These are phyloP conservation scores for Botia kubotai DNA, from an alignment of 2,797 vertebrate genomes.

Conservation along the genomic window DNA sequence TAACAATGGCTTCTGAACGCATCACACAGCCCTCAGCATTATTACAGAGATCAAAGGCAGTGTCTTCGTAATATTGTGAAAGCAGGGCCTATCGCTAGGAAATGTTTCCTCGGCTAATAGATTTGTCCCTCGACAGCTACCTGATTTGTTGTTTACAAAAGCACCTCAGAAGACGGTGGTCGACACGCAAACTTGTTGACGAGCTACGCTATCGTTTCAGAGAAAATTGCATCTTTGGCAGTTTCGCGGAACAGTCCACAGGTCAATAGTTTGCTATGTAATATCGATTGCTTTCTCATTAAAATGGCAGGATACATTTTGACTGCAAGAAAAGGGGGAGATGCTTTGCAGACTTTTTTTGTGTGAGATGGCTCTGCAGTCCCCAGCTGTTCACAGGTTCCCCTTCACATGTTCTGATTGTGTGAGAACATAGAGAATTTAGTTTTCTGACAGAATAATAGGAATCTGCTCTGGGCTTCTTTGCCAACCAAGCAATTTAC, in stretches of 20 bases:
- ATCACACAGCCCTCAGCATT: slow-evolving; percentile 30
- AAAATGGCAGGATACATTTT: slow-evolving; percentile 44
- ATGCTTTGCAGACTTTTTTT: slow-evolving; percentile 18
- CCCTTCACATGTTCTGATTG: slow-evolving; percentile 18
- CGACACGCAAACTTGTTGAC: slow-evolving; percentile 46
- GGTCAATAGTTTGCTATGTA: slow-evolving; percentile 54
- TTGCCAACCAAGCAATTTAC: slow-evolving; percentile 23
- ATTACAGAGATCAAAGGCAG: slow-evolving; percentile 51
- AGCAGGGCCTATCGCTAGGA: slow-evolving; percentile 38
- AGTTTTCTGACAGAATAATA: slow-evolving; percentile 6
- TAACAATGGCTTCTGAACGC: slow-evolving; percentile 3
- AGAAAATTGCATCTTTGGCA: slow-evolving; percentile 44
- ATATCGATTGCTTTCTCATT: slow-evolving; percentile 54
- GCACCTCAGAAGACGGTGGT: slow-evolving; percentile 41
- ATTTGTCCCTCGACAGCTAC: slow-evolving; percentile 35
- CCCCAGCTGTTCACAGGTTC: background rate
- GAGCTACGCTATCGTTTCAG: slow-evolving; percentile 22
- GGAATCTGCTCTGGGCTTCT: slow-evolving; percentile 16
- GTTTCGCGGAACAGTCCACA: slow-evolving; percentile 34
- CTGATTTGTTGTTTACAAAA: slow-evolving; percentile 44
- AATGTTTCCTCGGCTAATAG: slow-evolving; percentile 54
- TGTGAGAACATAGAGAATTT: slow-evolving; percentile 37
- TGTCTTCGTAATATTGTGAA: slow-evolving; percentile 33
- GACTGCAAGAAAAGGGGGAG: slow-evolving; percentile 22
- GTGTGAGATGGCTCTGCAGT: slow-evolving; percentile 36